Conservation (phyloP, 1,140 invertebrate genomes). For the Pectinophora gossypiella region DNA sequence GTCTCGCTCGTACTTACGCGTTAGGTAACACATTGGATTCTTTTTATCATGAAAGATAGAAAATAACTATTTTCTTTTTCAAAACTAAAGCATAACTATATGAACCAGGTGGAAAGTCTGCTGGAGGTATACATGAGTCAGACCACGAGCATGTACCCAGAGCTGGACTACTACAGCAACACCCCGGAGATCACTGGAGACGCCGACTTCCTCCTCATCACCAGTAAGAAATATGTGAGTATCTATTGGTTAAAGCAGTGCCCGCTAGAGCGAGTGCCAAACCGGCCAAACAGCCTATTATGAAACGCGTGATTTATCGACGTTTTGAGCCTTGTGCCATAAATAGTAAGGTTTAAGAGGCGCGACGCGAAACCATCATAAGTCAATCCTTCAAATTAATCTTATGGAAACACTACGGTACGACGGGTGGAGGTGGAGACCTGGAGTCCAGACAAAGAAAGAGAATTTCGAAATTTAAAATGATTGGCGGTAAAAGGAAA, state of each 20-base stretch:
- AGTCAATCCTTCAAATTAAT: conserved; percentile 69
- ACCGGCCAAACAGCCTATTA: conserved; percentile 57
- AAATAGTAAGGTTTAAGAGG: conserved; percentile 52
- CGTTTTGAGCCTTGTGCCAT: conserved; percentile 69
- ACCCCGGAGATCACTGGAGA: conserved; percentile 78
- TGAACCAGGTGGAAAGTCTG: background rate
- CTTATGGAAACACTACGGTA: conserved; percentile 49
- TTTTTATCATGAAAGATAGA: too few relatives aligned
- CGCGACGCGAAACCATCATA: conserved; percentile 57
- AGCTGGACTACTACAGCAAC: conserved; percentile 78
- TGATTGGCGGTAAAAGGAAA: too few relatives aligned
- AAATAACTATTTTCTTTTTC: too few relatives aligned
- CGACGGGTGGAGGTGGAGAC: too few relatives aligned
- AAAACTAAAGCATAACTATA: too few relatives aligned
- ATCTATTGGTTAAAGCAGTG: conserved; percentile 28
- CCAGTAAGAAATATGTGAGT: conserved; percentile 74
- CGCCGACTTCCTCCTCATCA: conserved; percentile 80
- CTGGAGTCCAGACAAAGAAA: too few relatives aligned
- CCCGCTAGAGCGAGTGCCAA: conserved; percentile 42
- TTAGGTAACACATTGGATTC: too few relatives aligned
- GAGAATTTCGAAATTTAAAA: too few relatives aligned
- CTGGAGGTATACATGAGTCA: conserved; percentile 80
- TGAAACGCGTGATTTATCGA: conserved; percentile 66
- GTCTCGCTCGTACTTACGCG: too few relatives aligned
- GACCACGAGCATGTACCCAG: conserved; percentile 81